These are phyloP conservation scores for Poeciliopsis presidionis DNA, from an alignment of 2,797 vertebrate species.

Conservation along the genomic window DNA sequence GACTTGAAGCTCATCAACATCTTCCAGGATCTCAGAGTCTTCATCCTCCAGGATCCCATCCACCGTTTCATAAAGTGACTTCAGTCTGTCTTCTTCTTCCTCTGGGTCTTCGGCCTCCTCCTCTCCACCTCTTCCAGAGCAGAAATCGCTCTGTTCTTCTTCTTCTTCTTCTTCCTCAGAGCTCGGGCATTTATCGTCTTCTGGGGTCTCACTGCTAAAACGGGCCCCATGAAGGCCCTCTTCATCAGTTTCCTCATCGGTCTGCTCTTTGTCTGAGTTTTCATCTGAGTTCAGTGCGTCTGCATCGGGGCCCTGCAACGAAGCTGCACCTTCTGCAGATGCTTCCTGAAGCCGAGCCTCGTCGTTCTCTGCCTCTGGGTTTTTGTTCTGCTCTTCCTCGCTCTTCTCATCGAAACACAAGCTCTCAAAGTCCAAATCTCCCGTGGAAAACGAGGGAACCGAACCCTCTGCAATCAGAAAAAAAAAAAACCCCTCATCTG, in stretches of 20 bases:
- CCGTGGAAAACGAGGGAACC: slow-evolving; percentile 51
- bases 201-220: slow-evolving; percentile 5
- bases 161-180: slow-evolving; percentile 39
- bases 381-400: slow-evolving; percentile 34
- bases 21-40: slow-evolving; percentile 47
- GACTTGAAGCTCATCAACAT: slow-evolving; percentile 46
- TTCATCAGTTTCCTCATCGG: slow-evolving; percentile 14
- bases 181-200: slow-evolving; percentile 46
- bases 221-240: slow-evolving; percentile 15
- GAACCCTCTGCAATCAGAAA: slow-evolving; percentile 60
- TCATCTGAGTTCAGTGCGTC: slow-evolving; percentile 15
- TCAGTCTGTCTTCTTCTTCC: slow-evolving; percentile 34
- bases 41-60: slow-evolving; percentile 39
- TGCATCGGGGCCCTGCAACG: slow-evolving; percentile 32
- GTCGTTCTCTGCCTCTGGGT: slow-evolving; percentile 36
- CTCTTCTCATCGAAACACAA: slow-evolving; percentile 54
- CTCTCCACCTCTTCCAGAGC: slow-evolving; percentile 40
- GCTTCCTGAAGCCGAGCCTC: slow-evolving; percentile 55
- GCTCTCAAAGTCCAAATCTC: slow-evolving; percentile 74
- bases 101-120: slow-evolving; percentile 25
- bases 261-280: slow-evolving; percentile 13
- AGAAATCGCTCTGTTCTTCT: slow-evolving; percentile 32
- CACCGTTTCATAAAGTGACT: slow-evolving; percentile 9
- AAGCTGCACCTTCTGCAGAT: slow-evolving; percentile 22
- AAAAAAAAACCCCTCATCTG: neutral